Conservation (phyloP, 2,888 invertebrate species). For the Beris chalybata region DNA sequence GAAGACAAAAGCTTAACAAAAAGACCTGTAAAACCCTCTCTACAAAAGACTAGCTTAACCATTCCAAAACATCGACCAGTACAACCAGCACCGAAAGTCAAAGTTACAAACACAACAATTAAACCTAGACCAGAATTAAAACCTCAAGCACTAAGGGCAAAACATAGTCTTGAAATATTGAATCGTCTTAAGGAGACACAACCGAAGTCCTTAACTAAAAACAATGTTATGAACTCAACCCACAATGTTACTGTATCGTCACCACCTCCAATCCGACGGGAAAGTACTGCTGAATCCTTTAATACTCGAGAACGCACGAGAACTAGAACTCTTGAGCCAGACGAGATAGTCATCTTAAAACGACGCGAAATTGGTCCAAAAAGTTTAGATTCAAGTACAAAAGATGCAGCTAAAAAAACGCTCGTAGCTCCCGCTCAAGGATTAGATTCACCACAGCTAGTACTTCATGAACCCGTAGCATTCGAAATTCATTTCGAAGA, state of each 20-base stretch:
- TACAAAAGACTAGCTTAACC: too few relatives aligned
- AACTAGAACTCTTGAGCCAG: constrained; percentile 48
- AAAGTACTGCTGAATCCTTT: constrained; percentile 10
- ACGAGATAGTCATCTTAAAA: constrained; percentile 49
- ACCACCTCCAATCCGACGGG: constrained; percentile 50
- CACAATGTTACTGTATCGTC: constrained; percentile 55
- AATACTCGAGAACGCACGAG: constrained; percentile 36
- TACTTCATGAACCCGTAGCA: constrained; percentile 48
- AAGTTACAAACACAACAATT: constrained; percentile 2
- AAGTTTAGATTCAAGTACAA: constrained; percentile 26
- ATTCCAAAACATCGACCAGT: constrained; percentile 4
- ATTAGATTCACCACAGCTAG: neutral
- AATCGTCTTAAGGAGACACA: constrained; percentile 3
- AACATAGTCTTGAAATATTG: constrained; percentile 29
- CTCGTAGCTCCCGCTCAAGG: too few relatives aligned
- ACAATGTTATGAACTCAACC: constrained; percentile 52
- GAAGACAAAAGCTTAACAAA: too few relatives aligned
- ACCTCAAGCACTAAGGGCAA: constrained; percentile 20
- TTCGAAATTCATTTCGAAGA: constrained; percentile 51
- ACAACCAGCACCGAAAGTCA: neutral
- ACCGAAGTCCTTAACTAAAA: constrained; percentile 40
- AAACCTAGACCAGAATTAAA: constrained; percentile 1
- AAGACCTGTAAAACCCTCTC: too few relatives aligned
- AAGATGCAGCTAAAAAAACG: too few relatives aligned
- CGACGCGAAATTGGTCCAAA: constrained; percentile 42